These are phyloP conservation scores for Sylvia borin DNA, from an alignment of 2,797 vertebrate species.

Conservation along the genomic window DNA sequence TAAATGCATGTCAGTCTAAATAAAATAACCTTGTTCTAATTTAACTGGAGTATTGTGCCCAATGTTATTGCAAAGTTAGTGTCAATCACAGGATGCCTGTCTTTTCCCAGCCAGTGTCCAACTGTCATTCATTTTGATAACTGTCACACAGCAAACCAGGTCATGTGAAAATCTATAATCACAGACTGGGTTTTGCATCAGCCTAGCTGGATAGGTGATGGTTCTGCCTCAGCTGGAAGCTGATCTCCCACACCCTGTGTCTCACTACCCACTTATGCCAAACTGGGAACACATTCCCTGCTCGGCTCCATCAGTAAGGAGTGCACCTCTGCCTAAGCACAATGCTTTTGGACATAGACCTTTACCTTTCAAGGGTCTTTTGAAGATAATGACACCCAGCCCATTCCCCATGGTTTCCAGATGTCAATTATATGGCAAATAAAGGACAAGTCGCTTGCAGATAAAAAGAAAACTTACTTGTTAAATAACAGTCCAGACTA, in stretches of 20 bases:
- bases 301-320: not conserved
- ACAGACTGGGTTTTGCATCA: not conserved
- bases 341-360: not conserved
- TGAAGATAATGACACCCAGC: not conserved
- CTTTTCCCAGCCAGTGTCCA: not conserved
- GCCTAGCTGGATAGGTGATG: not conserved
- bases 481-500: slow-evolving; percentile 95
- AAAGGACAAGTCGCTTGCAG: not conserved
- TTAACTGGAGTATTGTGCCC: not conserved
- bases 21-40: slow-evolving; percentile 34
- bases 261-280: not conserved
- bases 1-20: not conserved
- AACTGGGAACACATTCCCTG: not conserved
- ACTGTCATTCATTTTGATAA: slow-evolving; percentile 48
- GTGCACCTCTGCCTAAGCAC: not conserved
- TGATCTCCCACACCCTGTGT: not conserved
- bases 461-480: slow-evolving; percentile 86
- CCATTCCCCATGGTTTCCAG: not conserved
- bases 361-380: not conserved
- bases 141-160: slow-evolving; percentile 29
- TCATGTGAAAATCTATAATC: not conserved
- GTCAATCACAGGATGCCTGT: slow-evolving; percentile 20
- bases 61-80: slow-evolving; percentile 10
- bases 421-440: slow-evolving; percentile 7
- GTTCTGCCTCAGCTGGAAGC: not conserved